These are phyloP conservation scores for Neosilurus hyrtlii DNA, from an alignment of 2,797 vertebrate genomes.

Conservation along the genomic window DNA sequence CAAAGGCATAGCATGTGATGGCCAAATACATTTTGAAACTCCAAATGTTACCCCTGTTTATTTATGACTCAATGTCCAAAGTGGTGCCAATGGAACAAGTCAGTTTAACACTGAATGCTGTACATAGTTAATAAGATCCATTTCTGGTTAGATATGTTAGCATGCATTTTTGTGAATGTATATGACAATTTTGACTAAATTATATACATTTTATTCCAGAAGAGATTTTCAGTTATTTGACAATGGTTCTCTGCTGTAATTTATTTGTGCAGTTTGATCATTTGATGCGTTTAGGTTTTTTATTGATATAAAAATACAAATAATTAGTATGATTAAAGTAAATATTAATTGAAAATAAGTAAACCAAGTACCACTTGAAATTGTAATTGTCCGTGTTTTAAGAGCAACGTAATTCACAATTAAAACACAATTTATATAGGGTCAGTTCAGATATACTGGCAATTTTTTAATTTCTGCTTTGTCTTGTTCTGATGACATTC, in stretches of 20 bases:
- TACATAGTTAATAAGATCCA: background rate
- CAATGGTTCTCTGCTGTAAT: background rate
- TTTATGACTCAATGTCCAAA: conserved; percentile 13
- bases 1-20: conserved; percentile 35
- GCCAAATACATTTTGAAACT: conserved; percentile 37
- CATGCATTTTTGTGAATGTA: background rate
- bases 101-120: no score
- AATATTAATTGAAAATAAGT: background rate
- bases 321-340: background rate
- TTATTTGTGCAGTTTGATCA: background rate
- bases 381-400: background rate
- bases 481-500: background rate
- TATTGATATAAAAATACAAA: background rate
- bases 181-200: background rate
- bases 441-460: background rate
- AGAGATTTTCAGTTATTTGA: background rate
- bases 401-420: background rate
- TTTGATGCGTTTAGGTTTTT: background rate
- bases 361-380: background rate
- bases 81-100: background rate
- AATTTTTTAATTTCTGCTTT: background rate
- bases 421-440: background rate
- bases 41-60: conserved; percentile 23
- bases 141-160: background rate
- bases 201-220: background rate